Evolutionary conservation across 2,888 invertebrate genomes (phyloP).

Genomic region (Polylopha cassiicola): DNA sequence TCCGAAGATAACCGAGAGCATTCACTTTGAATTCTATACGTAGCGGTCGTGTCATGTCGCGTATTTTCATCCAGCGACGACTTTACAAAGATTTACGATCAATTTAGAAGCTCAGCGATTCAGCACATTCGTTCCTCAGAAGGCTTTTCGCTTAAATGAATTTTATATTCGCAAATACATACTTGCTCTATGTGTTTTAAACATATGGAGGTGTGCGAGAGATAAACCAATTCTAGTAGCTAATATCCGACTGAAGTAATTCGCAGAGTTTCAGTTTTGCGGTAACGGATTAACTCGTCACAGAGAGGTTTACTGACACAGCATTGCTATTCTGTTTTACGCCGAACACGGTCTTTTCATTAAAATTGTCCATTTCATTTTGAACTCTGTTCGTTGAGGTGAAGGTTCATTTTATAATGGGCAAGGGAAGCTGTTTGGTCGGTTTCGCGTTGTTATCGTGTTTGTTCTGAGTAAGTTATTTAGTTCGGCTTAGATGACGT

Average conservation of each 20-base stretch:
- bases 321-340: slow-evolving; percentile 35
- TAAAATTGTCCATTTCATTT: slow-evolving; percentile 21
- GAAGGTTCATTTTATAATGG: slow-evolving; percentile 31
- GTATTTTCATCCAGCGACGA: slow-evolving; percentile 65
- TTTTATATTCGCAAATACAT: too few species aligned
- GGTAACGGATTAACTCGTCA: slow-evolving; percentile 60
- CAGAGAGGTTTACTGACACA: slow-evolving; percentile 52
- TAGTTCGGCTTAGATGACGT: slow-evolving; percentile 65
- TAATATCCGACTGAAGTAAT: slow-evolving; percentile 39
- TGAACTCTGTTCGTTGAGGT: slow-evolving; percentile 24
- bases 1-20: slow-evolving; percentile 28
- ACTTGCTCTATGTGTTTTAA: background rate
- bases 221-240: slow-evolving; percentile 22
- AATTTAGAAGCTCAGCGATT: slow-evolving; percentile 61
- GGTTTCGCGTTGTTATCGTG: slow-evolving; percentile 27
- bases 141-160: too few species aligned
- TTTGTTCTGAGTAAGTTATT: slow-evolving; percentile 62
- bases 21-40: slow-evolving; percentile 33
- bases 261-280: slow-evolving; percentile 61
- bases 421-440: slow-evolving; percentile 24
- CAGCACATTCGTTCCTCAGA: slow-evolving; percentile 64
- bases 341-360: slow-evolving; percentile 21
- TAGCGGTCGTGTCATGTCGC: slow-evolving; percentile 42
- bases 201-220: background rate
- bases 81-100: slow-evolving; percentile 67